Evolutionary conservation across 1,140 invertebrate species (phyloP), one percentile per base, ranked within the genome.

Genomic region (Telenomus remus): DNA sequence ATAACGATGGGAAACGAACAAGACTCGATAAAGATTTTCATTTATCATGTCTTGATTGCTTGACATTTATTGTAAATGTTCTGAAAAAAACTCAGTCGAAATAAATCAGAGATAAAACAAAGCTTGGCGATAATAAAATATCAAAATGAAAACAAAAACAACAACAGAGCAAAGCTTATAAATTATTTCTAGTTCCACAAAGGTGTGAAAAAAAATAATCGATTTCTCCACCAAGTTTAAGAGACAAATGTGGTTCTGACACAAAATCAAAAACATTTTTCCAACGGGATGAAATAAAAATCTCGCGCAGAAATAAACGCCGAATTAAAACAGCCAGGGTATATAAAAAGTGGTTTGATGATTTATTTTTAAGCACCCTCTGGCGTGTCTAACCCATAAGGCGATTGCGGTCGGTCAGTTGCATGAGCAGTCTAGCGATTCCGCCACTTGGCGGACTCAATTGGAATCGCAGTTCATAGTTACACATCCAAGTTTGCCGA

Each of bases 401-500:
- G 43, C 34, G 53, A 43, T 47, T 60, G 51, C 47, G 59, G 60
- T 59, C 70, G 57, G 43, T 69, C 54, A 61, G 43, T 49, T 54
- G 56, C 39, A 57, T 61, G 60, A 27, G 19, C 19, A 27, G 65
- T 14, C 63, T 66, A 27, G 47, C 55, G 48, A 69, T 76, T 78
- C 63, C 54, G 34, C 55, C 53, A 64, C 76, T 74, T 57, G 64
- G 71, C 65, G 66, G 46, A 61, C 61, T 75, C 74, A 76, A 79
- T 77, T 79, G 79, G 76, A 77, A 79, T 79, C 75, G 71, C 73
- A 71, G 72, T 76, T 68, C 76, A 72, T 65, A 76, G 64, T 80
- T 75, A 27, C 19, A 79, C 66, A 75, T 71, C 71, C 68, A 75
- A 81, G 66, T 81, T 81, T 73, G 72, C 59, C 69, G 74, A 80